These are phyloP conservation scores for Habropoda laboriosa DNA, from an alignment of 1,140 invertebrate species.

Conservation along the genomic window DNA sequence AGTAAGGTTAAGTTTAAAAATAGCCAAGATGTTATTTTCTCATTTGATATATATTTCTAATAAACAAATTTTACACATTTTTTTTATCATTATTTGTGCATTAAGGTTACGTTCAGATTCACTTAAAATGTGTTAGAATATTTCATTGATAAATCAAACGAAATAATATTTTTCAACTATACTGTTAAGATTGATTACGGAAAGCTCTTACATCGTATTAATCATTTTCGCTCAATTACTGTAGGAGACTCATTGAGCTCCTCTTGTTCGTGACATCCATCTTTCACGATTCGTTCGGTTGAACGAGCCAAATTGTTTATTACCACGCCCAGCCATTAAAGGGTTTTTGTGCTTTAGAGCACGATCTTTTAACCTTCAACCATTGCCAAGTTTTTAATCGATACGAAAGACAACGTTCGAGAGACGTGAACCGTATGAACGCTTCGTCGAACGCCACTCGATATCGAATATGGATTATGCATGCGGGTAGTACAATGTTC, in stretches of 20 bases:
- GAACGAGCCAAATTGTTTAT: slow-evolving; percentile 24
- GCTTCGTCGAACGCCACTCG: slow-evolving; percentile 46
- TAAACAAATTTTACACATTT: too few relatives aligned
- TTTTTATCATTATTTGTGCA: too few relatives aligned
- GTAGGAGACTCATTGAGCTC: not conserved
- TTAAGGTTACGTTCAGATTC: too few relatives aligned
- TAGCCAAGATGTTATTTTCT: too few relatives aligned
- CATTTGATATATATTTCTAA: too few relatives aligned
- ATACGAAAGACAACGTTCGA: slow-evolving; percentile 39
- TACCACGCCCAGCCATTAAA: not conserved
- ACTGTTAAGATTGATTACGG: not conserved
- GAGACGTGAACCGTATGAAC: slow-evolving; percentile 38
- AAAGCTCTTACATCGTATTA: not conserved
- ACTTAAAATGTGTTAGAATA: too few relatives aligned
- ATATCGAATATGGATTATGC: slow-evolving; percentile 63
- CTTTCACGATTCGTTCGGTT: not conserved
- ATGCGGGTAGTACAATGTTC: not conserved
- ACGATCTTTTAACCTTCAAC: slow-evolving; percentile 47
- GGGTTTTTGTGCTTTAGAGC: slow-evolving; percentile 2
- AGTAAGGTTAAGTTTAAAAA: too few relatives aligned
- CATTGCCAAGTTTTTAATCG: slow-evolving; percentile 59
- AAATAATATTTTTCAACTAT: not conserved
- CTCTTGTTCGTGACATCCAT: slow-evolving; percentile 6
- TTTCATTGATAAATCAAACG: not conserved
- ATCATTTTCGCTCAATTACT: not conserved